Evolutionary conservation across 2,797 vertebrate species (phyloP), one percentile per base, ranked within the genome.

Genomic region (Babyrousa celebensis): DNA sequence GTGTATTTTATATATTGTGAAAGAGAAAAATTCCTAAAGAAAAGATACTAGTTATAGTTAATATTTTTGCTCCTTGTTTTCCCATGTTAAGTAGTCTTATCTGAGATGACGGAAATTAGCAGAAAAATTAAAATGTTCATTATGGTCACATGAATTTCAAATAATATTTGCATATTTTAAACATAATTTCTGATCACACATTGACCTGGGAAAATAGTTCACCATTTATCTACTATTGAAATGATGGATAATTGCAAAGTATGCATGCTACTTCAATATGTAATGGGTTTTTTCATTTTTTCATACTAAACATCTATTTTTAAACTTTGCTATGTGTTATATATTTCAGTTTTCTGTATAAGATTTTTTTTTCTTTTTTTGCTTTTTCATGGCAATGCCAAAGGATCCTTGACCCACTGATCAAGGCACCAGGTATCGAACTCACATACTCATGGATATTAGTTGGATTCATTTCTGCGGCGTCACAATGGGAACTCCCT

Each of bases 1-100:
- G 43, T 8, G 56, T 58, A 68, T 79, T 78, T 43, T 85, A 78
- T 56, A 16, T 14, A 85, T 80, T 70, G 3, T 32, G 27, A 84
- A 87, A 93, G n/a, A 82, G 10, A 68, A 86, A 72, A 82, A 40
- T n/a, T 77, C n/a, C 58, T 52, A 29, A 58, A 82, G n/a, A 82
- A n/a, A 4, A n/a, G 20, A 1, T 5, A 15, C 40, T n/a, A 93
- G 62, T 65, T 72, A 14, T 3, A 11, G 78, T 20, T 83, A 94
- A 56, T 17, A 68, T 27, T 40, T 91, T 93, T 80, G 15, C 2
- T 4, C 3, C 7, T 17, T 27, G 43, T 32, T 92, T 54, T 29
- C 48, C 20, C 54, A 7, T 58, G 5, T 21, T 27, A 20, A 25
- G 60, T 93, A 91, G 29, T 96, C 17, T 75, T 52, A 11, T 60